phyloP scores from a whole-genome alignment of 2,113 vertebrate species.

The Carassius gibelio region DNA sequence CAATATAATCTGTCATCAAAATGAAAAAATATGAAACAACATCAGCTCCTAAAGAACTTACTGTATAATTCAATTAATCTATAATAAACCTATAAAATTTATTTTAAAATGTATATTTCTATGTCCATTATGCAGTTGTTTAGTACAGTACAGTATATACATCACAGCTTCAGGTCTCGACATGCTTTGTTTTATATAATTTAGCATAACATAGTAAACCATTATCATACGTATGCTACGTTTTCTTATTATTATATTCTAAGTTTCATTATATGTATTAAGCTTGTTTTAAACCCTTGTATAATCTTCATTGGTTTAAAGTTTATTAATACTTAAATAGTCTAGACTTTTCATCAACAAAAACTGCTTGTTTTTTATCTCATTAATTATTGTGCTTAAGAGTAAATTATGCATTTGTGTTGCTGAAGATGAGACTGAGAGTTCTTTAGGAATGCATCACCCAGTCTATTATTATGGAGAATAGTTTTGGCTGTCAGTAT shows the following conservation, averaged over 20 bases:
- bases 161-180: background rate
- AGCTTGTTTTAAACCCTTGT: constrained; percentile 4
- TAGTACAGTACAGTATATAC: too few species aligned
- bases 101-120: too few species aligned
- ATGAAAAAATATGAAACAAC: background rate
- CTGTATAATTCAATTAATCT: too few species aligned
- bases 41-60: background rate
- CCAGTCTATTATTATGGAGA: background rate
- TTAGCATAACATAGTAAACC: too few species aligned
- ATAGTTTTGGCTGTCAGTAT: constrained; percentile 17
- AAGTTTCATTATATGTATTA: too few species aligned
- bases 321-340: background rate
- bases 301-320: constrained; percentile 37
- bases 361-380: background rate
- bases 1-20: too few species aligned
- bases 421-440: background rate
- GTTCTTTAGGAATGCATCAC: background rate
- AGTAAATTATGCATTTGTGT: constrained; percentile 1
- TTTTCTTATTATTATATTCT: background rate
- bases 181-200: background rate
- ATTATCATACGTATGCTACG: background rate
- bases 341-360: background rate
- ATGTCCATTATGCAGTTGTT: too few species aligned
- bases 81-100: too few species aligned
- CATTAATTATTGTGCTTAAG: background rate